Evolutionary conservation across 2,888 invertebrate genomes (phyloP).

Genomic region (Torymus aiolomorphi): DNA sequence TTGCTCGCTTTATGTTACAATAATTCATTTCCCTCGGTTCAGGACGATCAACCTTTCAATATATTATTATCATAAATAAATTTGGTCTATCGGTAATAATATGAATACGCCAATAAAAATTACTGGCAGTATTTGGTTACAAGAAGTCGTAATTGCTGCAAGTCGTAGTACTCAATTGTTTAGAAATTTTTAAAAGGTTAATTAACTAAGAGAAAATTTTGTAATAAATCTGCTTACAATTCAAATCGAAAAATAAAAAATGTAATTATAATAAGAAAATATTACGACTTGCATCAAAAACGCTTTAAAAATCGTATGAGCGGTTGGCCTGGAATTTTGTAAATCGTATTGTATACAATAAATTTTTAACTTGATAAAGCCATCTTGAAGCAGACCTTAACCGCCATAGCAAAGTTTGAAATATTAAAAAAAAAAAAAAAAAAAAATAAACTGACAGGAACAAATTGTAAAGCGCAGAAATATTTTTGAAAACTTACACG

Average conservation of each 20-base stretch:
- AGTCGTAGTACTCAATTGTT: slow-evolving; percentile 55
- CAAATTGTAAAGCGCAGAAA: slow-evolving; percentile 38
- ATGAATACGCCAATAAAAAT: slow-evolving; percentile 73
- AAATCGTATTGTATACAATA: slow-evolving; percentile 62
- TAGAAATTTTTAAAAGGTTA: not conserved
- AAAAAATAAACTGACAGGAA: slow-evolving; percentile 44
- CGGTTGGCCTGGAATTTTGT: slow-evolving; percentile 67
- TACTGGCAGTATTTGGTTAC: slow-evolving; percentile 74
- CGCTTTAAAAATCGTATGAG: slow-evolving; percentile 66
- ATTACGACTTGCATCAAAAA: slow-evolving; percentile 67
- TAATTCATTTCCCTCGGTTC: slow-evolving; percentile 70
- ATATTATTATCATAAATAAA: slow-evolving; percentile 76
- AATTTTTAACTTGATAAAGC: slow-evolving; percentile 11
- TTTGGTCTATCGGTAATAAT: slow-evolving; percentile 76
- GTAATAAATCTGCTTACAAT: slow-evolving; percentile 4
- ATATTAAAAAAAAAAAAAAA: too few relatives aligned
- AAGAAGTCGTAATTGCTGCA: slow-evolving; percentile 67
- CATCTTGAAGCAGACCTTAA: slow-evolving; percentile 31
- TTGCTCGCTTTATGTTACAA: slow-evolving; percentile 71
- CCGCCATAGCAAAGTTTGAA: slow-evolving; percentile 13
- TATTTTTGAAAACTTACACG: slow-evolving; percentile 21
- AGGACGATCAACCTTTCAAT: slow-evolving; percentile 73
- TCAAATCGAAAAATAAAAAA: slow-evolving; percentile 31
- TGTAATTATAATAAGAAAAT: slow-evolving; percentile 37
- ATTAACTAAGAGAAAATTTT: slow-evolving; percentile 14